phyloP scores from a whole-genome alignment of 2,888 invertebrate species.

The Megastigmus dorsalis region DNA sequence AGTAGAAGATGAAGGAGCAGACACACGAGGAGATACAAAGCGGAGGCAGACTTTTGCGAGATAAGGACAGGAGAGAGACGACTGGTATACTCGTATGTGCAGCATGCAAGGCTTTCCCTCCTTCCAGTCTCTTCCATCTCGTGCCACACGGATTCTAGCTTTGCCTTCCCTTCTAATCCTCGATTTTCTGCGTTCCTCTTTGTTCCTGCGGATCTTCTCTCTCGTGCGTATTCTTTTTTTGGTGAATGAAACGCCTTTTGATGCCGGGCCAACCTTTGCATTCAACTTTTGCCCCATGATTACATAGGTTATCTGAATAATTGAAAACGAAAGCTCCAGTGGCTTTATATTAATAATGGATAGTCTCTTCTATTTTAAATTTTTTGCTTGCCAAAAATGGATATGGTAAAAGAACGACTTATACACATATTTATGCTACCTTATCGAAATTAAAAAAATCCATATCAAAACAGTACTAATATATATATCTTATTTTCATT shows the following conservation, averaged over 20 bases:
- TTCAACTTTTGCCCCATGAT: neutral
- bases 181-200: neutral
- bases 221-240: neutral
- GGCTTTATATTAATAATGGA: too few relatives aligned
- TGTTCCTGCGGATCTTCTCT: neutral
- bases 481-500: too few relatives aligned
- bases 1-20: neutral
- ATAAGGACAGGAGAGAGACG: neutral
- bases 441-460: too few relatives aligned
- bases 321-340: too few relatives aligned
- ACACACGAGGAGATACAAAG: neutral
- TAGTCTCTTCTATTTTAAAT: too few relatives aligned
- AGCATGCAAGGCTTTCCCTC: too few relatives aligned
- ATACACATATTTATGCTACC: too few relatives aligned
- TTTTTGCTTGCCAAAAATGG: too few relatives aligned
- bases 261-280: neutral
- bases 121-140: neutral
- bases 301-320: constrained; percentile 26
- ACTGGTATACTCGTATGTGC: neutral
- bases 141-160: neutral
- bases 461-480: too few relatives aligned
- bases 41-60: too few relatives aligned
- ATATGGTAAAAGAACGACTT: too few relatives aligned
- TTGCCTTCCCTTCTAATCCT: constrained; percentile 13
- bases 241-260: neutral